A percentile compares a stretch with the other conserved stretches of the same genome.
Evolutionary conservation across 2,113 vertebrate genomes (phyloP).

Genomic region (Corydoras sp.): DNA sequence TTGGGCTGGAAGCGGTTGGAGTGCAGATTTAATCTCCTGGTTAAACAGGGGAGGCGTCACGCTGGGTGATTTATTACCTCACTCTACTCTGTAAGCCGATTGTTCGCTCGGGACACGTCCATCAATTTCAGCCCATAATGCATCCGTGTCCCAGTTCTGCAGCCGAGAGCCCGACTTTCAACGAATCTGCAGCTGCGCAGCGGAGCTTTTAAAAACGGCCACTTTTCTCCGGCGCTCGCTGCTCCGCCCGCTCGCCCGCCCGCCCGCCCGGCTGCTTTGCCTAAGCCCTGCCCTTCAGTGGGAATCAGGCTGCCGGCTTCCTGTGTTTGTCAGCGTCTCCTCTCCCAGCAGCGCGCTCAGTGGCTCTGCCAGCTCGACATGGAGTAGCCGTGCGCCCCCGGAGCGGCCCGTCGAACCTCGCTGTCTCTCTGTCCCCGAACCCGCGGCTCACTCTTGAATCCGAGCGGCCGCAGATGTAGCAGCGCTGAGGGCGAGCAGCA

Average conservation of each 20-base stretch:
- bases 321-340: constrained; percentile 37
- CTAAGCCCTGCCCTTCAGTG: constrained; percentile 42
- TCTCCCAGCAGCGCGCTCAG: neutral
- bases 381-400: constrained; percentile 54
- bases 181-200: too few relatives aligned
- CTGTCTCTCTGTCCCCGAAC: too few relatives aligned
- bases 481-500: constrained; percentile 45
- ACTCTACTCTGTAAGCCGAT: constrained; percentile 18
- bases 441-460: constrained; percentile 25
- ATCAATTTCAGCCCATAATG: constrained; percentile 16
- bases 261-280: neutral
- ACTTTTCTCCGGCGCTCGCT: neutral
- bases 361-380: constrained; percentile 63
- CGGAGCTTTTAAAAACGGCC: too few relatives aligned
- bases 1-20: neutral
- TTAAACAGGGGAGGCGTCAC: constrained; percentile 7
- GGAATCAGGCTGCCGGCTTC: constrained; percentile 46
- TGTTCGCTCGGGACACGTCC: constrained; percentile 12
- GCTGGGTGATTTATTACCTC: constrained; percentile 4
- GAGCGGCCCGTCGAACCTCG: constrained; percentile 23
- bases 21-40: neutral
- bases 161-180: neutral
- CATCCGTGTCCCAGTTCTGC: neutral
- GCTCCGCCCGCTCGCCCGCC: neutral
- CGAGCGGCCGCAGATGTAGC: constrained; percentile 47